Percentiles rank a stretch among this genome's conserved stretches.
These are phyloP conservation scores for Eupithecia dodoneata DNA, from an alignment of 2,888 invertebrate species.

Conservation along the genomic window DNA sequence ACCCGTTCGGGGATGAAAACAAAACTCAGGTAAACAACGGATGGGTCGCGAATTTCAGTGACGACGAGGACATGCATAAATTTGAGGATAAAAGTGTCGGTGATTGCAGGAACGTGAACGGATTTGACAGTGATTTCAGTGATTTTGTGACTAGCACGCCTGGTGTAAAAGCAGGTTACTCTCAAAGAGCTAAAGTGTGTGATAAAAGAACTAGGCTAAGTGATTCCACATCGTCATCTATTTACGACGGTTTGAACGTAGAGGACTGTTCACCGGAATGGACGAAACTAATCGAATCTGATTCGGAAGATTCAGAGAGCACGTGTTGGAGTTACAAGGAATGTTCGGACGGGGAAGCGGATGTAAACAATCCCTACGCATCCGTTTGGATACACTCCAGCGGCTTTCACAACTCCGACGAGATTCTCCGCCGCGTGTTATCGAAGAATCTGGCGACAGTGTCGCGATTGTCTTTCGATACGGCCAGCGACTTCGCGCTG, in stretches of 20 bases:
- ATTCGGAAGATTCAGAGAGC: constrained; percentile 72
- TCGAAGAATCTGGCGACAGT: constrained; percentile 70
- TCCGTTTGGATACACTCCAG: constrained; percentile 76
- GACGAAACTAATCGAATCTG: constrained; percentile 57
- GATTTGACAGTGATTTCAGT: constrained; percentile 62
- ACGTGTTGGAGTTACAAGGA: constrained; percentile 81
- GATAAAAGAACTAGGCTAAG: constrained; percentile 57
- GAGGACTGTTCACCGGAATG: constrained; percentile 47
- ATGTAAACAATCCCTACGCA: constrained; percentile 66
- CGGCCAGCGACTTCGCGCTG: constrained; percentile 70
- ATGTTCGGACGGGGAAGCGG: constrained; percentile 64
- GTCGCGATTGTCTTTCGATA: constrained; percentile 74
- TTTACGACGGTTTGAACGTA: constrained; percentile 59
- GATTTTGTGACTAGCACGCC: constrained; percentile 73
- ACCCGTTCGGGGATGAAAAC: neutral
- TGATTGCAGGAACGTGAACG: constrained; percentile 36
- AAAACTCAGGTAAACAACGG: constrained; percentile 36
- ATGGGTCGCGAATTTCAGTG: constrained; percentile 39
- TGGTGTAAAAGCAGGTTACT: constrained; percentile 30
- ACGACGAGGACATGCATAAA: constrained; percentile 25
- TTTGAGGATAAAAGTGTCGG: constrained; percentile 38
- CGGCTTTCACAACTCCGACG: constrained; percentile 78
- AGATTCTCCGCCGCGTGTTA: constrained; percentile 68
- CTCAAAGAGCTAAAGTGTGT: constrained; percentile 13
- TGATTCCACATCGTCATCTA: constrained; percentile 54